Conservation (phyloP, 2,888 invertebrate genomes). For the Pyrocoelia pectoralis region DNA sequence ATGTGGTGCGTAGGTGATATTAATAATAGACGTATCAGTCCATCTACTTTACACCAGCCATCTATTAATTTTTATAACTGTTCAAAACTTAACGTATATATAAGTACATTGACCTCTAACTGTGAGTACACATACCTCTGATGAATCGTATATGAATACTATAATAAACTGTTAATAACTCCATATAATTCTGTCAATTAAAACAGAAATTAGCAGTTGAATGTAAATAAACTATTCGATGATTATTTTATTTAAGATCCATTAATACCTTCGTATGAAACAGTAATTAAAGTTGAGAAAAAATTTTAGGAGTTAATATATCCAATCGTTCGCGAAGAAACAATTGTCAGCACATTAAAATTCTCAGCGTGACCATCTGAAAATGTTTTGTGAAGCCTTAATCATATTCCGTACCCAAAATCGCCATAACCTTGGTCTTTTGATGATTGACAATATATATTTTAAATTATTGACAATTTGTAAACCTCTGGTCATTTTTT, state of each 20-base stretch:
- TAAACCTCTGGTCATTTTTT: too few species aligned
- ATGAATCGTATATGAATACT: conserved; percentile 28
- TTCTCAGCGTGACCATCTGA: background rate
- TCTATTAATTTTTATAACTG: conserved; percentile 46
- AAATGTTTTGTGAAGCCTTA: background rate
- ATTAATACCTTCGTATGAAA: background rate
- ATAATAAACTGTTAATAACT: conserved; percentile 29
- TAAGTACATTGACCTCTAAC: conserved; percentile 46
- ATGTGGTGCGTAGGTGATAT: conserved; percentile 23
- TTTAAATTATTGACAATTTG: too few species aligned
- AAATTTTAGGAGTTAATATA: background rate
- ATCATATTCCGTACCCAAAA: too few species aligned
- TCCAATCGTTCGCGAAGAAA: background rate
- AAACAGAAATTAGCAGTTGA: background rate
- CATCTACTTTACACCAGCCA: conserved; percentile 30
- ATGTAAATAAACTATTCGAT: background rate
- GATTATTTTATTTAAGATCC: background rate
- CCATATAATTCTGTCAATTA: conserved; percentile 30
- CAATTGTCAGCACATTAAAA: background rate
- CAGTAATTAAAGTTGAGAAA: background rate
- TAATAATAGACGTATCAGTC: conserved; percentile 25
- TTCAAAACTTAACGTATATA: conserved; percentile 39
- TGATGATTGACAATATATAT: too few species aligned
- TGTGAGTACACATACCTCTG: conserved; percentile 32
- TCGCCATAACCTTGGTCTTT: too few species aligned